Base-by-base conservation (phyloP, 2,797 vertebrate genomes). In the Gephyroberyx darwinii region DNA sequence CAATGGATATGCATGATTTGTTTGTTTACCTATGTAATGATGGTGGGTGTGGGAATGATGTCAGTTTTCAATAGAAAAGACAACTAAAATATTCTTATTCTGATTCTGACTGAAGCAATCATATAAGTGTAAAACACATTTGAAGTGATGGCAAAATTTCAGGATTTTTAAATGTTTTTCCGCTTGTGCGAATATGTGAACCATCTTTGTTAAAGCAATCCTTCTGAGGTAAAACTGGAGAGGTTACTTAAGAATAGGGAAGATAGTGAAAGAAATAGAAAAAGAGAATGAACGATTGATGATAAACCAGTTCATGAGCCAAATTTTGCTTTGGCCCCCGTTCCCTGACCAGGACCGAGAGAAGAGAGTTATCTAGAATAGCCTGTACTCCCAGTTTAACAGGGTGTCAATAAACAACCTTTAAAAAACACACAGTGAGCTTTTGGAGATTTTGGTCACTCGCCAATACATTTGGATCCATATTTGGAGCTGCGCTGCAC, bases 401-500 rank as follows among this genome's bases (percentile, higher is more conserved):
- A 5, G 75, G 48, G 54, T 53, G 31, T 71, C 47, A 26, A 51
- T 84, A 89, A 90, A 89, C 83, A 89, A 0, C 39, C 12, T 50
- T 65, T 13, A 73, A 78, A 82, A 80, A 82, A 57, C 54, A 39
- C 22, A 31, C 61, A 35, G 61, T 5, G 0, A 41, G 48, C 83
- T 74, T 80, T 81, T 50, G 60, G 48, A 55, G 17, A 71, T 78
- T 83, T 87, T 77, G 66, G 63, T 78, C 43, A 2, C 82, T 78
- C 53, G 45, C 65, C 45, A 62, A 68, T 80, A 82, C 77, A 65
- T 82, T 57, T 75, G 65, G 82, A 71, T 80, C 89, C 88, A 87
- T 90, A 89, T 91, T 88, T 86, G 88, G 88, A 84, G 67, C 56
- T 17, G 8, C 13, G 55, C 74, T 22, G 57, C 16, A 30, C 88